These are phyloP conservation scores for Aplochiton taeniatus DNA, from an alignment of 2,797 vertebrate genomes.

Conservation along the genomic window DNA sequence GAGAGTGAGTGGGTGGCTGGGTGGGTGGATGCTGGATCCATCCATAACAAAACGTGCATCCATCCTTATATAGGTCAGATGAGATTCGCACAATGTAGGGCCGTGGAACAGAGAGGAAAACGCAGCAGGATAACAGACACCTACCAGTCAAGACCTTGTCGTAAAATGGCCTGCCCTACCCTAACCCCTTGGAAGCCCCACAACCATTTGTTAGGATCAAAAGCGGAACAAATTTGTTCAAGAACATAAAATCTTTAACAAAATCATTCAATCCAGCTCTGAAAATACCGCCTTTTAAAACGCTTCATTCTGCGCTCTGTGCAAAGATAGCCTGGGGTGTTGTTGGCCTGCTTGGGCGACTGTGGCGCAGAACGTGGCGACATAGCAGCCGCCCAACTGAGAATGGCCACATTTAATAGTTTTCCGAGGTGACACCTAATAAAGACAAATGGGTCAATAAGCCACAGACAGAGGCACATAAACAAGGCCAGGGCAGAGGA, in stretches of 20 bases:
- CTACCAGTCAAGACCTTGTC: not conserved
- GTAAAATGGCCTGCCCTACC: too few species aligned
- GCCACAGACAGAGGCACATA: constrained; percentile 58
- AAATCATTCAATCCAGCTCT: too few species aligned
- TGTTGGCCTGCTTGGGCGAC: constrained; percentile 16
- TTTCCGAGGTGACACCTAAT: constrained; percentile 49
- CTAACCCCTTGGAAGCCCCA: too few species aligned
- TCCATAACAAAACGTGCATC: constrained; percentile 43
- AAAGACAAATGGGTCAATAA: constrained; percentile 72
- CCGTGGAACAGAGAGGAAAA: constrained; percentile 5
- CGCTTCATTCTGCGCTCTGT: not conserved
- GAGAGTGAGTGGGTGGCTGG: constrained; percentile 51
- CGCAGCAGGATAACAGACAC: constrained; percentile 21
- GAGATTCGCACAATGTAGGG: constrained; percentile 8
- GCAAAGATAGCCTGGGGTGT: constrained; percentile 23
- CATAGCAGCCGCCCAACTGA: constrained; percentile 46
- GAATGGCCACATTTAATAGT: constrained; percentile 66
- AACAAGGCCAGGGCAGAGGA: constrained; percentile 60
- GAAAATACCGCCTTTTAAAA: too few species aligned
- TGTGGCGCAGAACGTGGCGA: constrained; percentile 49
- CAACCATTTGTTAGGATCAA: too few species aligned
- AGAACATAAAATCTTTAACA: too few species aligned
- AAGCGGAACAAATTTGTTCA: too few species aligned
- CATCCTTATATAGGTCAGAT: constrained; percentile 42
- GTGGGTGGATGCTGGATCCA: not conserved